Percentiles rank a stretch among this genome's conserved stretches.
Conservation (phyloP, 2,113 vertebrate species). For the Trematomus loennbergii region DNA sequence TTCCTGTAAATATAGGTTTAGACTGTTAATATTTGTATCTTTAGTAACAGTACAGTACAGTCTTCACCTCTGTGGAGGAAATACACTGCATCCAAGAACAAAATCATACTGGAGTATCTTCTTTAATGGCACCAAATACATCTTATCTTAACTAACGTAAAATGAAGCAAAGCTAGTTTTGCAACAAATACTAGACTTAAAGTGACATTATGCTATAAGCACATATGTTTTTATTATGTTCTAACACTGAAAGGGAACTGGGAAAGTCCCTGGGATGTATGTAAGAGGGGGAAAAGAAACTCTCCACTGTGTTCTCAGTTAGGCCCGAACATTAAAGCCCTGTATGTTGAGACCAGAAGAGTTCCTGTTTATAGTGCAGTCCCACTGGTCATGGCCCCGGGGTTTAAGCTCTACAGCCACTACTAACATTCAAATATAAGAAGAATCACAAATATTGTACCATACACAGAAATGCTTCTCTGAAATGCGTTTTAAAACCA, state of each 20-base stretch:
- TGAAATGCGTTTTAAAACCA: slow-evolving; percentile 54
- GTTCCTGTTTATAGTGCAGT: slow-evolving; percentile 58
- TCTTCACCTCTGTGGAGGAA: slow-evolving; percentile 29
- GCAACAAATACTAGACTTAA: slow-evolving; percentile 40
- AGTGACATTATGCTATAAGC: slow-evolving; percentile 49
- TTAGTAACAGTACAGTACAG: slow-evolving; percentile 1
- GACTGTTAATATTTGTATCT: not conserved
- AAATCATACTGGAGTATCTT: slow-evolving; percentile 33
- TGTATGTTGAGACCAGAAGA: slow-evolving; percentile 48
- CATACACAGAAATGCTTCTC: slow-evolving; percentile 65
- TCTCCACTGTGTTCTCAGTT: slow-evolving; percentile 33
- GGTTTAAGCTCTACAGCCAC: slow-evolving; percentile 63
- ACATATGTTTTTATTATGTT: slow-evolving; percentile 46
- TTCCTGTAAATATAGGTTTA: slow-evolving; percentile 27
- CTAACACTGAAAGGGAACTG: slow-evolving; percentile 39
- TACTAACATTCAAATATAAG: slow-evolving; percentile 75
- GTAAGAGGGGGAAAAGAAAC: slow-evolving; percentile 26
- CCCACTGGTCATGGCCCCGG: slow-evolving; percentile 51
- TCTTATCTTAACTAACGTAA: slow-evolving; percentile 30
- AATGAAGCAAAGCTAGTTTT: slow-evolving; percentile 42
- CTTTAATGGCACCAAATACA: slow-evolving; percentile 52
- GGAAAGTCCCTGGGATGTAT: slow-evolving; percentile 46
- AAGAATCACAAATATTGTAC: slow-evolving; percentile 72
- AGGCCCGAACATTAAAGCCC: slow-evolving; percentile 41
- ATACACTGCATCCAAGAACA: slow-evolving; percentile 49